Conservation (phyloP, 2,797 vertebrate species). For the Eulemur coronatus region DNA sequence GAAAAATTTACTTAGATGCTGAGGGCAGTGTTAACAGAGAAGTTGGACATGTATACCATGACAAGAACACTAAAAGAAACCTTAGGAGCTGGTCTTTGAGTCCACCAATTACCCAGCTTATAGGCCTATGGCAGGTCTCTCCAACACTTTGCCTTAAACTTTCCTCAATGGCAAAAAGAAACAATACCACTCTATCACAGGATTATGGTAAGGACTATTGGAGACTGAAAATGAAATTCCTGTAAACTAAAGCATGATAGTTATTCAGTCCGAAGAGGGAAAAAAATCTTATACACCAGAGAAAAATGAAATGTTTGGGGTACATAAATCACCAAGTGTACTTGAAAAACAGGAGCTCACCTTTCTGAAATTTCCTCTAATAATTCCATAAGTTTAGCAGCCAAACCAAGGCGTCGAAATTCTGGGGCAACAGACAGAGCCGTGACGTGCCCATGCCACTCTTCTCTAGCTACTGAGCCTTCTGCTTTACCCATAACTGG, state of each 20-base stretch:
- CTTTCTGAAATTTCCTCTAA: slow-evolving; percentile 97
- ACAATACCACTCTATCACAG: neutral
- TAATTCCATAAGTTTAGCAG: slow-evolving; percentile 97
- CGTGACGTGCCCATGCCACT: slow-evolving; percentile 97
- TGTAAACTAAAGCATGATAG: neutral
- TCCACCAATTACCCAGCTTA: neutral
- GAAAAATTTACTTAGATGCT: neutral
- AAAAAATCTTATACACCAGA: neutral
- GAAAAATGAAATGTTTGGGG: neutral
- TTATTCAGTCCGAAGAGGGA: neutral
- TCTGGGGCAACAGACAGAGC: slow-evolving; percentile 96
- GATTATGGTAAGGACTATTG: neutral
- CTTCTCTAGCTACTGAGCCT: slow-evolving; percentile 95
- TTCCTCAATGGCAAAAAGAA: neutral
- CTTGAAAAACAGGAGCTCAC: slow-evolving; percentile 79
- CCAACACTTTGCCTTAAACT: neutral
- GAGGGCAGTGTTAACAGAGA: neutral
- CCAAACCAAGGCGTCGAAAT: slow-evolving; percentile 94
- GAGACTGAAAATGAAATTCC: slow-evolving; percentile 35
- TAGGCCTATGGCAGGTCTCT: neutral
- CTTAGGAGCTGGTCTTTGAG: neutral
- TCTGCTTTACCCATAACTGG: slow-evolving; percentile 98
- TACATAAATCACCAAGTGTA: neutral
- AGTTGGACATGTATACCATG: neutral
- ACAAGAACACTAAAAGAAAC: neutral